These are phyloP conservation scores for Rhinolophus sinicus DNA, from an alignment of 2,113 vertebrate genomes.

Conservation along the genomic window DNA sequence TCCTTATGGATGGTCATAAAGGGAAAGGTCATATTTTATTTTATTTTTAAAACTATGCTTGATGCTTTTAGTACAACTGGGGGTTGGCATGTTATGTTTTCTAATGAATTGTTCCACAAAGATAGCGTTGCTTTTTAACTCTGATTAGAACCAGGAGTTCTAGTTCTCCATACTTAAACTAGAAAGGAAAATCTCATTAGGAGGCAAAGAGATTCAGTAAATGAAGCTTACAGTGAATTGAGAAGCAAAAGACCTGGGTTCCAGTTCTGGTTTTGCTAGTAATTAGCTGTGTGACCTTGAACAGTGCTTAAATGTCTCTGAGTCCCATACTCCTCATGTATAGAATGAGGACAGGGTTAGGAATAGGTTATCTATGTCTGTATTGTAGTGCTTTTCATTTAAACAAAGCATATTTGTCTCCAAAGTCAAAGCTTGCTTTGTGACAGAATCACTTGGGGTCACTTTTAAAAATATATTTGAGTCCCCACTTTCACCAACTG, in stretches of 20 bases:
- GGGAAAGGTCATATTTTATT: background rate
- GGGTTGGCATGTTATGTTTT: background rate
- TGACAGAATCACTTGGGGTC: background rate
- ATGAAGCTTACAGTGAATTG: background rate
- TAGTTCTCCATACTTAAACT: background rate
- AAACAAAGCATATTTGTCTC: background rate
- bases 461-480: background rate
- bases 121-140: background rate
- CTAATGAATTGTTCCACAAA: slow-evolving; percentile 28
- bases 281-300: background rate
- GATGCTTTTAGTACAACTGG: background rate
- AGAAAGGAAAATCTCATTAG: slow-evolving; percentile 8
- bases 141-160: background rate
- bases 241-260: background rate
- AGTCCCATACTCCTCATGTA: background rate
- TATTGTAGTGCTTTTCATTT: background rate
- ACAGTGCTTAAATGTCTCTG: slow-evolving; percentile 7
- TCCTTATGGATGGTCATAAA: slow-evolving; percentile 1
- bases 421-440: background rate
- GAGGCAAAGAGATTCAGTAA: background rate
- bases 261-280: background rate
- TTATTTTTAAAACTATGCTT: slow-evolving; percentile 23
- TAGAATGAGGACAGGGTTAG: background rate
- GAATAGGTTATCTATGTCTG: background rate
- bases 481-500: background rate